Base-by-base conservation (phyloP, 2,113 vertebrate species). In the Ictalurus furcatus region DNA sequence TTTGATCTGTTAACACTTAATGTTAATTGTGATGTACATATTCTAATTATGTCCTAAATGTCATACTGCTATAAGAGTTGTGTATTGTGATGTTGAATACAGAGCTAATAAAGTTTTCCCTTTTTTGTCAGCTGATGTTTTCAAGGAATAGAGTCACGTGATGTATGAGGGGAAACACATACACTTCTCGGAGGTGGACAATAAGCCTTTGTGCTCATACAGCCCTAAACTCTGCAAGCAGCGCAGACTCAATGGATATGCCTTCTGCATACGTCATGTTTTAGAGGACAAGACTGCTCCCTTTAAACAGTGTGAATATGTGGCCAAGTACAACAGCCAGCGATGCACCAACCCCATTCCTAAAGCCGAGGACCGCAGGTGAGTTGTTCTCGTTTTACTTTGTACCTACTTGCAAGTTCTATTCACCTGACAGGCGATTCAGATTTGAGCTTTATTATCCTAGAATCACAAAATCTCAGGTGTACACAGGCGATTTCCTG, bases 111-210 rank as follows among this genome's bases (percentile, higher is more conserved):
- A 30, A 71, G n/a, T 54, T 92, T 90, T 79, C 3, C 48, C 0
- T 96, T 89, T 93, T 88, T 93, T 94, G 95, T 96, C 97, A 99
- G 98, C 98, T 99, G 97, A 99, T 99, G 98, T 99, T 98, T 97
- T 97, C 98, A 97, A 97, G 97, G 96, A 98, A 97, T 97, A 97
- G 98, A 98, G 97, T 98, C 98, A 99, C 98, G 98, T 99, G 98
- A 99, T 99, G 98, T 99, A 98, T 96, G 98, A 99, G 98, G 98
- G 98, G 97, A 99, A 99, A 99, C 98, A 99, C 97, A 99, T 99
- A 98, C 98, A 99, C 97, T 99, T 99, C 97, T 99, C 98, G 96
- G 98, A 99, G 97, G 98, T 99, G 97, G 98, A 99, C 97, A 99
- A 99, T 96, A 99, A 99, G 97, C 98, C 98, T 93, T 96, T 99